Percentiles rank a stretch among this genome's conserved stretches.
These are phyloP conservation scores for Conopomorpha cramerella DNA, from an alignment of 1,140 invertebrate genomes.

Conservation along the genomic window DNA sequence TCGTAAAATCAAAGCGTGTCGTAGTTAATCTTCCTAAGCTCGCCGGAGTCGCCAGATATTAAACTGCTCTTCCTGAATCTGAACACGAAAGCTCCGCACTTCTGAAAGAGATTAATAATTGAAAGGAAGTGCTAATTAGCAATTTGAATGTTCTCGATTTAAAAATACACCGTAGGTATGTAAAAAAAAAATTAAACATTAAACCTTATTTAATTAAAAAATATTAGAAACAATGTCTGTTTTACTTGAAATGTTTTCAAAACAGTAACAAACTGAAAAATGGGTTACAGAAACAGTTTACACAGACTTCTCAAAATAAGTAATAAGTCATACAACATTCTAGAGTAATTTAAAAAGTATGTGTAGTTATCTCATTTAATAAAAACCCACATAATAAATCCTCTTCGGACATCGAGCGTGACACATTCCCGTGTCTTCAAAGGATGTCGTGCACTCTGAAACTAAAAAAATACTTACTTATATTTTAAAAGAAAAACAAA, in stretches of 20 bases:
- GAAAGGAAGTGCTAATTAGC: no score
- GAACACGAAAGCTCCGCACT: slow-evolving; percentile 36
- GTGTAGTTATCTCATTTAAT: background rate
- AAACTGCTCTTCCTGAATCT: no score
- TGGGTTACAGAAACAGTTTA: background rate
- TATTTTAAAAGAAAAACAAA: slow-evolving; percentile 21
- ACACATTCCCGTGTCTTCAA: slow-evolving; percentile 24
- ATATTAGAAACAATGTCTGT: no score
- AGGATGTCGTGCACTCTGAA: slow-evolving; percentile 31
- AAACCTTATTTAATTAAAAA: background rate
- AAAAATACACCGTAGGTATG: background rate
- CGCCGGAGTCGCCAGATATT: no score
- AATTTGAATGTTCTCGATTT: slow-evolving; percentile 12
- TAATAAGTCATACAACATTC: background rate
- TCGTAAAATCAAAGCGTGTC: slow-evolving; percentile 36
- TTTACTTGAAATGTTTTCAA: no score
- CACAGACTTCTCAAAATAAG: slow-evolving; percentile 4
- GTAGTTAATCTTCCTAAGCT: slow-evolving; percentile 35
- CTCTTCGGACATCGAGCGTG: background rate
- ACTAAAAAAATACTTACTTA: slow-evolving; percentile 16
- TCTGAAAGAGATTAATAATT: slow-evolving; percentile 30
- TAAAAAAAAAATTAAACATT: background rate
- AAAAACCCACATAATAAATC: background rate
- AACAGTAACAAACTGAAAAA: background rate
- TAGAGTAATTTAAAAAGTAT: background rate